Base-by-base conservation (phyloP, 2,113 vertebrate genomes). In the Semnopithecus entellus region DNA sequence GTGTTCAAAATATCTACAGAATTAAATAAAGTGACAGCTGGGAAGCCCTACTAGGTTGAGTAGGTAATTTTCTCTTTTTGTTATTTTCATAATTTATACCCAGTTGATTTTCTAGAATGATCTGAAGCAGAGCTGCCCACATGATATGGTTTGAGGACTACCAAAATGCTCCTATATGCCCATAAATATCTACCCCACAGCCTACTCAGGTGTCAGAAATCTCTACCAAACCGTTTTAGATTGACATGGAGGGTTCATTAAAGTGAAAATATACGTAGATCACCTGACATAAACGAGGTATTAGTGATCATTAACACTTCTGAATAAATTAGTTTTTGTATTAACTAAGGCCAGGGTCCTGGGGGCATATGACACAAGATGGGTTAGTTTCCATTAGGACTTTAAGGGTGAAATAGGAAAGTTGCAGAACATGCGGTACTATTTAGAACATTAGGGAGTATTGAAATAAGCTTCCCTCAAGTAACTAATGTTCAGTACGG, bases 1-100 rank as follows among this genome's bases (percentile, higher is more conserved):
- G 90, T 98, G 95, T 97, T 96, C 86, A 87, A 93, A 96, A 95
- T 97, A 76, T 87, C 87, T 97, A 75, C 95, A 97, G 78, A 97
- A 95, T 93, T 97, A 94, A 95, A 91, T 91, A 91, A 94, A 95
- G 94, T 95, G 96, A 96, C 91, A 97, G 91, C 90, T 96, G 90
- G 87, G 93, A 97, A 72, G 91, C 84, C 96, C 90, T 94, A 86
- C 96, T 87, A 91, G 91, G 88, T 57, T 97, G 96, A 95, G 95
- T 96, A 94, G 89, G 96, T 87, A 97, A 94, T 95, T 97, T 95
- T 73, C 90, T 93, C 88, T 82, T 95, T 90, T 93, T 96, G 96
- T 93, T 87, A 94, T 95, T 96, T 95, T 94, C 96, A 68, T 93
- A 72, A 93, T 94, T 95, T 96, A 92, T 97, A 97, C 61, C 27